phyloP scores from a whole-genome alignment of 2,888 invertebrate genomes.

The Ormyrus labotus region DNA sequence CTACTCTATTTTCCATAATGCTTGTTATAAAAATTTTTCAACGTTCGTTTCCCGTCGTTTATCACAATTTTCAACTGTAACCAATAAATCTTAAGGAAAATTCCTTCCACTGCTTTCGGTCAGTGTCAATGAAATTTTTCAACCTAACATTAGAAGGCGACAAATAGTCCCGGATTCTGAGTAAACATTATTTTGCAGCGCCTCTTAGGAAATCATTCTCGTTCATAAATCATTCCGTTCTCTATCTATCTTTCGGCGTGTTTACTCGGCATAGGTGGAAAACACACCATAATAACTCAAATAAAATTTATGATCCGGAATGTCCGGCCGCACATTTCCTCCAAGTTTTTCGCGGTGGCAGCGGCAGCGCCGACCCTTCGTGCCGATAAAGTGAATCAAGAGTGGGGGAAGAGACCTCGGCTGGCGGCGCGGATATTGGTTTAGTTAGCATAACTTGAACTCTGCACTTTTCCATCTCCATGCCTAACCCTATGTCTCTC shows the following conservation, averaged over 20 bases:
- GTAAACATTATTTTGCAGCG: background rate
- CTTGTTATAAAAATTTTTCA: no score
- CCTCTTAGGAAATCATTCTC: background rate
- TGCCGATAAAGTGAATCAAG: conserved; percentile 2
- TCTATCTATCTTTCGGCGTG: background rate
- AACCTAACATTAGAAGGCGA: no score
- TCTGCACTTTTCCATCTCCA: conserved; percentile 22
- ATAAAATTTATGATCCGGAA: conserved; percentile 41
- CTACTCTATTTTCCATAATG: no score
- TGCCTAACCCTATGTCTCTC: background rate
- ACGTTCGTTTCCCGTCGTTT: no score
- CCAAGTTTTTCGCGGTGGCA: background rate
- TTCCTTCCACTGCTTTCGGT: no score
- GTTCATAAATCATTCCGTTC: conserved; percentile 27
- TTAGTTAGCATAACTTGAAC: conserved; percentile 66
- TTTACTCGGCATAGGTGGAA: conserved; percentile 10
- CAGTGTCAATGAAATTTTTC: no score
- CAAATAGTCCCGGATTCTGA: no score
- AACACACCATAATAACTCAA: conserved; percentile 37
- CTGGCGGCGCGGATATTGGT: conserved; percentile 65
- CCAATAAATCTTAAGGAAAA: no score
- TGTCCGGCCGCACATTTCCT: background rate
- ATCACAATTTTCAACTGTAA: no score
- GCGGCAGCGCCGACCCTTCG: background rate
- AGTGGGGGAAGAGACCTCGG: background rate